Percentiles rank a stretch among this genome's conserved stretches.
Evolutionary conservation across 2,113 vertebrate genomes (phyloP).

Genomic region (Oryzias melastigma): DNA sequence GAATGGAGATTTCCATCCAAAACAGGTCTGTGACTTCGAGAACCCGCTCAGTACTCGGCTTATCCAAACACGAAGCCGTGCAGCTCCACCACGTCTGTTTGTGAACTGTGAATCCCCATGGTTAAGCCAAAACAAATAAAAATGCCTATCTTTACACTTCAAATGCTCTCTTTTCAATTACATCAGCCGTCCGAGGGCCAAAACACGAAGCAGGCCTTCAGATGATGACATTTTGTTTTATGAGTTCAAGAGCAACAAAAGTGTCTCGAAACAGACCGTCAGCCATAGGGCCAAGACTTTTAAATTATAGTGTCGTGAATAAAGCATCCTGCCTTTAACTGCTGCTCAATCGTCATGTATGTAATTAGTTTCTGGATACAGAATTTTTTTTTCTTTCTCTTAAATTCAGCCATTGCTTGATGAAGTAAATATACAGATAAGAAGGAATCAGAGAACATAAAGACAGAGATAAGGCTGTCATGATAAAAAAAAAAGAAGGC

Average conservation of each 20-base stretch:
- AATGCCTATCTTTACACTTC: slow-evolving; percentile 33
- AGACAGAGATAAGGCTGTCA: slow-evolving; percentile 51
- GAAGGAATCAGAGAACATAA: slow-evolving; percentile 23
- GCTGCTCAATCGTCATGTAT: slow-evolving; percentile 40
- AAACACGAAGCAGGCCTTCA: slow-evolving; percentile 35
- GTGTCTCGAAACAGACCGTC: slow-evolving; percentile 40
- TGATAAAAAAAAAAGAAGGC: slow-evolving; percentile 57
- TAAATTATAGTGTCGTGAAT: slow-evolving; percentile 24
- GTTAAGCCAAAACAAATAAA: slow-evolving; percentile 36
- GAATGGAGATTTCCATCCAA: slow-evolving; percentile 90
- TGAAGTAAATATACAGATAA: slow-evolving; percentile 52
- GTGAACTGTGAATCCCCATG: slow-evolving; percentile 22
- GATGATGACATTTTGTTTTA: slow-evolving; percentile 43
- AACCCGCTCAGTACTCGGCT: background rate
- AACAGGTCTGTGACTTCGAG: slow-evolving; percentile 80
- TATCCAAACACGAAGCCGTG: slow-evolving; percentile 3
- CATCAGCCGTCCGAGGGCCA: slow-evolving; percentile 37
- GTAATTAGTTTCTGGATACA: slow-evolving; percentile 47
- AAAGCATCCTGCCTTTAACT: slow-evolving; percentile 32
- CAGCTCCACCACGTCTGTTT: slow-evolving; percentile 1
- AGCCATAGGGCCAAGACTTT: slow-evolving; percentile 33
- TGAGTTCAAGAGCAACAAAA: slow-evolving; percentile 49
- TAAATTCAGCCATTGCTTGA: slow-evolving; percentile 29
- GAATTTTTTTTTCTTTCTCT: background rate
- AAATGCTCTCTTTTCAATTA: slow-evolving; percentile 25